A percentile compares a stretch with the other conserved stretches of the same genome.
These are phyloP conservation scores for Melanotaenia pygmaea DNA, from an alignment of 2,797 vertebrate genomes.

Conservation along the genomic window DNA sequence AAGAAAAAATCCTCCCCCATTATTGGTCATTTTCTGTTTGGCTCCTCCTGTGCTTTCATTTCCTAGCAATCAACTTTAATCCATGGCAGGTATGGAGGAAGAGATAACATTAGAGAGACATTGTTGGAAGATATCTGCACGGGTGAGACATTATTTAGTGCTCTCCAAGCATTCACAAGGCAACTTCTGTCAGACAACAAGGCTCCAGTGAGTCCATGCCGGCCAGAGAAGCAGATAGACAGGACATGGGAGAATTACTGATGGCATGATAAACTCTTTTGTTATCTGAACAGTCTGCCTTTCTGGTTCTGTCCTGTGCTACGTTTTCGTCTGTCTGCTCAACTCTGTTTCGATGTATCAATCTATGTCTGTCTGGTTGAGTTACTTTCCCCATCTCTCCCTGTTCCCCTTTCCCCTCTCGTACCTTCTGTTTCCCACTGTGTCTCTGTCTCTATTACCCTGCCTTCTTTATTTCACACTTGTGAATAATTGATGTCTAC, in stretches of 20 bases:
- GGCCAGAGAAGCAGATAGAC: constrained; percentile 62
- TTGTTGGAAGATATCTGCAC: constrained; percentile 63
- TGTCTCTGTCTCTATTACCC: constrained; percentile 70
- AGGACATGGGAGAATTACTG: constrained; percentile 76
- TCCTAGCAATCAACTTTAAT: constrained; percentile 73
- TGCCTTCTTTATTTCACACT: constrained; percentile 71
- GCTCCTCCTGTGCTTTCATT: constrained; percentile 68
- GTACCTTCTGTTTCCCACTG: constrained; percentile 60
- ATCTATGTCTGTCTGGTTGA: constrained; percentile 63
- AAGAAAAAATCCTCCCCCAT: background rate
- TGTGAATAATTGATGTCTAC: constrained; percentile 85
- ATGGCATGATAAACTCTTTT: constrained; percentile 79
- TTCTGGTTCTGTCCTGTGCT: constrained; percentile 53
- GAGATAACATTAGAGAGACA: constrained; percentile 72
- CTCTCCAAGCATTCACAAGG: constrained; percentile 63
- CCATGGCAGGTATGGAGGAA: constrained; percentile 64
- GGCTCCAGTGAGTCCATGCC: constrained; percentile 74
- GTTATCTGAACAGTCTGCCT: constrained; percentile 61
- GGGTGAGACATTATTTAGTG: constrained; percentile 69
- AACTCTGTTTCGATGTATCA: constrained; percentile 58
- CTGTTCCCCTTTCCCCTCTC: constrained; percentile 22
- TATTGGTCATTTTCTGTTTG: constrained; percentile 64
- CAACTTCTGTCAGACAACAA: constrained; percentile 76
- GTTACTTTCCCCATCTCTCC: constrained; percentile 47
- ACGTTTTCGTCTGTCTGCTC: constrained; percentile 55